Evolutionary conservation across 2,888 invertebrate genomes (phyloP).

Genomic region (Girardia tigrina): DNA sequence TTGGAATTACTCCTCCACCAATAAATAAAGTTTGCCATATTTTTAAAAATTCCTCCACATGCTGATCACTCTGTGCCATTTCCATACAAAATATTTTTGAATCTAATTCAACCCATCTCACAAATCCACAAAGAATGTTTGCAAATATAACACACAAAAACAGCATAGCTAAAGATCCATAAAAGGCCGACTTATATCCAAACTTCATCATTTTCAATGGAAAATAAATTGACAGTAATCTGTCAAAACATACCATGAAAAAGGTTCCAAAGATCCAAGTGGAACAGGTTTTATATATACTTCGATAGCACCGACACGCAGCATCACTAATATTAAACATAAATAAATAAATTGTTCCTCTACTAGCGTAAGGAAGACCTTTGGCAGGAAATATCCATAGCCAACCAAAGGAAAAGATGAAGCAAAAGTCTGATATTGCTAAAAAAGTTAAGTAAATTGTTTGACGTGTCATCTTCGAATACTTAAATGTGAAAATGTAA

Average conservation of each 20-base stretch:
- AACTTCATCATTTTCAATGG: constrained; percentile 15
- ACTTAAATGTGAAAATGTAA: neutral
- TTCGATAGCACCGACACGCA: neutral
- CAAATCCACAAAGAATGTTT: too few relatives aligned
- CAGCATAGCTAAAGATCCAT: too few relatives aligned
- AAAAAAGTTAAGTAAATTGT: neutral
- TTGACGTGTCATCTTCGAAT: neutral
- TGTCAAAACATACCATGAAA: neutral
- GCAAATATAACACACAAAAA: too few relatives aligned
- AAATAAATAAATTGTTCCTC: neutral
- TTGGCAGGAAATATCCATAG: constrained; percentile 23
- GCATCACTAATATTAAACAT: neutral
- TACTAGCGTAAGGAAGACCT: constrained; percentile 17
- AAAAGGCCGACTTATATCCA: neutral
- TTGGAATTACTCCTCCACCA: too few relatives aligned
- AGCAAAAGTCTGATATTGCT: neutral
- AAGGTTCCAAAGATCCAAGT: neutral
- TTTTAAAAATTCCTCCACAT: too few relatives aligned
- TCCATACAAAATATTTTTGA: too few relatives aligned
- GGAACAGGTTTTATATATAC: neutral
- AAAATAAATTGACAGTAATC: constrained; percentile 17
- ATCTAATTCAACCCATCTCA: too few relatives aligned
- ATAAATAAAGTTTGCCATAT: too few relatives aligned
- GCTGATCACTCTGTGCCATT: too few relatives aligned
- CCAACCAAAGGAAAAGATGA: neutral